These are phyloP conservation scores for Adelphocoris suturalis DNA, from an alignment of 2,888 invertebrate genomes.

Conservation along the genomic window DNA sequence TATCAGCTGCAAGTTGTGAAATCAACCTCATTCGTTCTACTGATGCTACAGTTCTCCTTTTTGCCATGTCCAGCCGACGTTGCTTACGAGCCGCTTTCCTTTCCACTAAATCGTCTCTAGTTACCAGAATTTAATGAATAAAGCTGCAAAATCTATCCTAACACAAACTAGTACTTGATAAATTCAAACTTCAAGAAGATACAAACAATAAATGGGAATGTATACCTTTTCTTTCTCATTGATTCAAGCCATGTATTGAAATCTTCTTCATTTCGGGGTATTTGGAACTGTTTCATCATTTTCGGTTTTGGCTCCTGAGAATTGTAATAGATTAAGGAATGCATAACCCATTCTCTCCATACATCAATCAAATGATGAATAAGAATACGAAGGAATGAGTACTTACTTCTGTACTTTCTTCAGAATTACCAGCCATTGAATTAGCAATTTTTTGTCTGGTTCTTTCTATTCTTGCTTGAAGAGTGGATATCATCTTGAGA, in stretches of 20 bases:
- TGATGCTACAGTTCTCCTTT: constrained; percentile 93
- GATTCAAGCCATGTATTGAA: constrained; percentile 81
- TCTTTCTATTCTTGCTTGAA: constrained; percentile 87
- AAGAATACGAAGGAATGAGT: neutral
- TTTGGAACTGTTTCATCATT: constrained; percentile 78
- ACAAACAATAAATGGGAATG: neutral
- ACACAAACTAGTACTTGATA: too few species aligned
- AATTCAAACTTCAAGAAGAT: neutral
- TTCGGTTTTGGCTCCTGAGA: constrained; percentile 80
- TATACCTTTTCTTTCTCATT: constrained; percentile 82
- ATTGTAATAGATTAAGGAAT: neutral
- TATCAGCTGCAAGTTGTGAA: constrained; percentile 91
- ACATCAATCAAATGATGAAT: neutral
- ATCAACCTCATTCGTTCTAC: constrained; percentile 97
- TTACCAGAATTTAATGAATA: neutral
- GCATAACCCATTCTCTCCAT: neutral
- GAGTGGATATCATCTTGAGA: constrained; percentile 85
- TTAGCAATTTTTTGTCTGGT: constrained; percentile 88
- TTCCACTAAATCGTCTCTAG: constrained; percentile 86
- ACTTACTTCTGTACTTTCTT: constrained; percentile 80
- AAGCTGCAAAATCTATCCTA: neutral
- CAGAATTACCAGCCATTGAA: constrained; percentile 83
- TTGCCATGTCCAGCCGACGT: constrained; percentile 91
- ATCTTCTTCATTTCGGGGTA: constrained; percentile 80
- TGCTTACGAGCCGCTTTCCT: constrained; percentile 88